These are phyloP conservation scores for Lycopodina hypogea DNA, from an alignment of 37 sponge, comb jelly and placozoan genomes.

Conservation along the genomic window DNA sequence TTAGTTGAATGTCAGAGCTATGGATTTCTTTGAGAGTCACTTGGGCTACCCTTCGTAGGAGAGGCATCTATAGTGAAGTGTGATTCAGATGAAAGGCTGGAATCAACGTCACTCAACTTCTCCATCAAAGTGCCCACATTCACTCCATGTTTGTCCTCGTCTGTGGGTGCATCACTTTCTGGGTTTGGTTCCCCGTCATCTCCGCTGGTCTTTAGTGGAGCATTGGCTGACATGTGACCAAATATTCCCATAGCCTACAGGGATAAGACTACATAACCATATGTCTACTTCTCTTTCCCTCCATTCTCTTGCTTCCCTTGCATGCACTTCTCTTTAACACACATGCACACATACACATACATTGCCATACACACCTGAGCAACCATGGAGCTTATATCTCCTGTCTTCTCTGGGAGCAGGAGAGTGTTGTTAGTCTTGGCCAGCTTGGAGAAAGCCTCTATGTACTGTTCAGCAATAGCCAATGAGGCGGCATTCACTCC, in stretches of 20 bases:
- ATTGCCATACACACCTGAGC: conserved; percentile 69
- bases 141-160: background rate
- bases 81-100: background rate
- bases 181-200: conserved; percentile 6
- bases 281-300: background rate
- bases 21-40: too few relatives aligned
- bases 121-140: background rate
- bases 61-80: conserved; percentile 63
- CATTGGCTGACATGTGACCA: conserved; percentile 57
- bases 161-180: background rate
- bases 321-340: too few relatives aligned
- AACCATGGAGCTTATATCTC: conserved; percentile 93
- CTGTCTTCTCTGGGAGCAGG: conserved; percentile 86
- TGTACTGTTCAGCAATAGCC: conserved; percentile 90
- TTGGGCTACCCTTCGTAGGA: conserved; percentile 38
- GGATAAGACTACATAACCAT: background rate
- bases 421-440: conserved; percentile 90
- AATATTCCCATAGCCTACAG: conserved; percentile 83
- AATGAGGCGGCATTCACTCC: conserved; percentile 86
- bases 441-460: conserved; percentile 87
- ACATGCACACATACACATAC: too few relatives aligned
- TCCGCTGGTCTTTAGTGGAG: background rate
- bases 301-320: too few relatives aligned
- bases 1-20: too few relatives aligned
- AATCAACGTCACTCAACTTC: background rate